Evolutionary conservation across 2,113 vertebrate species (phyloP).

Genomic region (Lutjanus erythropterus): DNA sequence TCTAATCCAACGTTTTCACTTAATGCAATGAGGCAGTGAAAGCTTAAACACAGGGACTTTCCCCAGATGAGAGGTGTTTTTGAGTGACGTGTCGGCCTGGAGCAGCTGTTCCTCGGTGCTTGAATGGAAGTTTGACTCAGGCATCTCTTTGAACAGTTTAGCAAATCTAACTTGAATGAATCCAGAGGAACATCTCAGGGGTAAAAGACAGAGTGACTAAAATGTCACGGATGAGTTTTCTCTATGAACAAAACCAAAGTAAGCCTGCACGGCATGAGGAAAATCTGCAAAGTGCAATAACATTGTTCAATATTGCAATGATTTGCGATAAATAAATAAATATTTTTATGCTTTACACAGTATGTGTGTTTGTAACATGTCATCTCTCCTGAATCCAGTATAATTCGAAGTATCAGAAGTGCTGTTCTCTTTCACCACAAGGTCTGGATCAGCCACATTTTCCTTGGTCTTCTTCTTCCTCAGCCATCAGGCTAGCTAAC

Average conservation of each 20-base stretch:
- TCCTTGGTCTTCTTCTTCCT: too few species aligned
- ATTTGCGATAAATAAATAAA: too few species aligned
- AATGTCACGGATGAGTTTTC: background rate
- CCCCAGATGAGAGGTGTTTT: constrained; percentile 34
- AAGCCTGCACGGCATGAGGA: too few species aligned
- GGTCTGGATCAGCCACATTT: too few species aligned
- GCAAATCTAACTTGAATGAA: constrained; percentile 1
- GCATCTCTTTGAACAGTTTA: constrained; percentile 18
- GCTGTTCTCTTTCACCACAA: too few species aligned
- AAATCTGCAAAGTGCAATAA: too few species aligned
- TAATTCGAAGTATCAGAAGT: too few species aligned
- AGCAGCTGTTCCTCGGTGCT: constrained; percentile 43
- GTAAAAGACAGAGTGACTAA: background rate
- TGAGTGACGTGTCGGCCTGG: constrained; percentile 47
- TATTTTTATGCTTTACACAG: too few species aligned
- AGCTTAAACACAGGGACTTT: constrained; percentile 57
- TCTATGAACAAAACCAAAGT: background rate
- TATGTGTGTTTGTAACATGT: too few species aligned
- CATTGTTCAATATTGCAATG: too few species aligned
- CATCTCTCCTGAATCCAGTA: too few species aligned
- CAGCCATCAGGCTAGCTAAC: too few species aligned
- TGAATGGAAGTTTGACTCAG: constrained; percentile 40
- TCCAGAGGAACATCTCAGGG: constrained; percentile 9
- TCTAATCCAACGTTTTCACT: constrained; percentile 18
- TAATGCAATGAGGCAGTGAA: constrained; percentile 24